phyloP scores from a whole-genome alignment of 2,113 vertebrate genomes.

The Anhinga rufa region DNA sequence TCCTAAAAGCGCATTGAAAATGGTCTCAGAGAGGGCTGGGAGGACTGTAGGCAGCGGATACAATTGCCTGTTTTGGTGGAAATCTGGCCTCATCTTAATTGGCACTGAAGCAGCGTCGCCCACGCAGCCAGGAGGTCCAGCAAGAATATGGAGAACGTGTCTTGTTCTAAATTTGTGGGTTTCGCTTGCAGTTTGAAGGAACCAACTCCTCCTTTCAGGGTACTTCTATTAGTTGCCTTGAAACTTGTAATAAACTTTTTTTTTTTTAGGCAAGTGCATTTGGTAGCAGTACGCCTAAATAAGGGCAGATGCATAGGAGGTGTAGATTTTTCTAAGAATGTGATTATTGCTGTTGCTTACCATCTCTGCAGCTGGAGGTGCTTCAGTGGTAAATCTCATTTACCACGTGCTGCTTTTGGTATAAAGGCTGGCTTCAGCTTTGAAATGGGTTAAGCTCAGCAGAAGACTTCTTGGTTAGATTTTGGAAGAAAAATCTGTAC shows the following conservation, averaged over 20 bases:
- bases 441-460: background rate
- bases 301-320: background rate
- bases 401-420: background rate
- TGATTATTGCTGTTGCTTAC: background rate
- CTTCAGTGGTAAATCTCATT: background rate
- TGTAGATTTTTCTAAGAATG: background rate
- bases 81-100: background rate
- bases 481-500: background rate
- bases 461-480: background rate
- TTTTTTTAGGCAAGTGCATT: background rate
- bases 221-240: background rate
- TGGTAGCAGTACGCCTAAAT: background rate
- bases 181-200: background rate
- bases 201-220: background rate
- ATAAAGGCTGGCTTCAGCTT: background rate
- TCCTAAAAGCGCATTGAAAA: background rate
- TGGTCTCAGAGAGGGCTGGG: background rate
- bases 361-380: background rate
- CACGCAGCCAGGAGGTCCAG: background rate
- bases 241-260: background rate
- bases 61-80: background rate
- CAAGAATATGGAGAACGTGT: accelerated
- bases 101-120: accelerated
- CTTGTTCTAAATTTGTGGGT: background rate
- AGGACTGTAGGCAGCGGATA: background rate